Conservation (phyloP, 1,140 invertebrate species). For the Paracyclopina nana region DNA sequence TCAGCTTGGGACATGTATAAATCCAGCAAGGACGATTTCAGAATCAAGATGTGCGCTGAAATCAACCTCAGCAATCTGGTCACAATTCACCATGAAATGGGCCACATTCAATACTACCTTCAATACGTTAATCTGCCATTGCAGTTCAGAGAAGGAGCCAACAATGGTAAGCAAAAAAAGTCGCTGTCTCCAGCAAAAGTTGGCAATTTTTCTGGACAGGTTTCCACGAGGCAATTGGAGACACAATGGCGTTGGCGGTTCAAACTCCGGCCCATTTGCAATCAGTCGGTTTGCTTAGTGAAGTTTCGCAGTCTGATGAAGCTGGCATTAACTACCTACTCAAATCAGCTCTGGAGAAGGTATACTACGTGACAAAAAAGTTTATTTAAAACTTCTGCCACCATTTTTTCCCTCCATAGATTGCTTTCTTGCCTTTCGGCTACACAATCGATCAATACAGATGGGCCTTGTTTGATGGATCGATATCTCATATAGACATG, state of each 20-base stretch:
- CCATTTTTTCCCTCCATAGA: too few species aligned
- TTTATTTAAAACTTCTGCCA: too few species aligned
- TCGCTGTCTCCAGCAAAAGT: not conserved
- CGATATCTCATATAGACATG: slow-evolving; percentile 42
- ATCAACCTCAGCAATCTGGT: slow-evolving; percentile 69
- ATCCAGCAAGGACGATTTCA: slow-evolving; percentile 48
- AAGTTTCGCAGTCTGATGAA: slow-evolving; percentile 27
- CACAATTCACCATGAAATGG: slow-evolving; percentile 79
- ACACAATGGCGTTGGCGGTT: slow-evolving; percentile 66
- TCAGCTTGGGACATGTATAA: slow-evolving; percentile 88
- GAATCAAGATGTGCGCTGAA: slow-evolving; percentile 87
- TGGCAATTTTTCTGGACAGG: slow-evolving; percentile 27
- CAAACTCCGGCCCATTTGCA: slow-evolving; percentile 25
- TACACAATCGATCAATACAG: slow-evolving; percentile 62
- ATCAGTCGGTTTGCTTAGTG: slow-evolving; percentile 46
- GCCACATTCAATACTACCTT: slow-evolving; percentile 73
- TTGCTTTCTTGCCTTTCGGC: slow-evolving; percentile 66
- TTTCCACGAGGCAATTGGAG: slow-evolving; percentile 84
- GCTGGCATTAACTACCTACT: slow-evolving; percentile 70
- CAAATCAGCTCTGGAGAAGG: slow-evolving; percentile 61
- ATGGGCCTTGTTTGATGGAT: slow-evolving; percentile 60
- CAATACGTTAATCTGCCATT: slow-evolving; percentile 61
- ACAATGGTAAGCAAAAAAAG: slow-evolving; percentile 13
- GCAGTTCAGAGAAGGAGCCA: slow-evolving; percentile 26
- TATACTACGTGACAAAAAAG: too few species aligned